Base-by-base conservation (phyloP, 2,888 invertebrate species). In the Agrochola litura region DNA sequence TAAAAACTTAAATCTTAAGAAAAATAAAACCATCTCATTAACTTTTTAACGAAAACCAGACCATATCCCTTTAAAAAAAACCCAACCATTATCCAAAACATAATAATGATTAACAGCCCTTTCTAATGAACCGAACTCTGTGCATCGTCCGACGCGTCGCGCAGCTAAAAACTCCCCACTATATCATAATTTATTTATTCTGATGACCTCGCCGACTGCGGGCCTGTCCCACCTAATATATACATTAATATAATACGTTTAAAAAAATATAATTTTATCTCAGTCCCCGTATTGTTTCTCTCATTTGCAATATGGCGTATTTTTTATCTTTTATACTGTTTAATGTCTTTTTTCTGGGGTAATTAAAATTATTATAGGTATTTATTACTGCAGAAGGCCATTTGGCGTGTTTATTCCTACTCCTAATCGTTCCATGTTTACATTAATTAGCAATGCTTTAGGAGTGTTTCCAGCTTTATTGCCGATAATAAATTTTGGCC, bases 341-440 rank as follows among this genome's bases (percentile, higher is more conserved):
- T 95, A 94, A 95, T 96, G 96, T 96, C 95, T 93, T 95, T 95
- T 94, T 95, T 95, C 92, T 84, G 87, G 89, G 86, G 95, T 95
- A 96, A 96, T 96, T 96, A 95, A 95, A 96, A 96, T 95, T 95
- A 95, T 96, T 96, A 96, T 95, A 96, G 94, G 95, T 96, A 96
- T 96, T 96, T 96, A 96, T 96, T 95, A 94, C 95, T 86, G 85
- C 89, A 90, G 92, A 91, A 90, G 91, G 93, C 95, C 95, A 95
- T 96, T 96, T 93, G 87, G 94, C 90, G 91, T 95, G 96, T 95
- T 96, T 96, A 94, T 95, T 94, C 91, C 93, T 89, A 91, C 89
- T 92, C 93, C 94, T 96, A 96, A 96, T 96, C 96, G 96, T 93
- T 95, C 90, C 91, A 90, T 96, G 96, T 96, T 96, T 95, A 96